Percentiles rank a stretch among this genome's conserved stretches.
phyloP scores from a whole-genome alignment of 1,140 invertebrate genomes.

The Bicyclus anynana region DNA sequence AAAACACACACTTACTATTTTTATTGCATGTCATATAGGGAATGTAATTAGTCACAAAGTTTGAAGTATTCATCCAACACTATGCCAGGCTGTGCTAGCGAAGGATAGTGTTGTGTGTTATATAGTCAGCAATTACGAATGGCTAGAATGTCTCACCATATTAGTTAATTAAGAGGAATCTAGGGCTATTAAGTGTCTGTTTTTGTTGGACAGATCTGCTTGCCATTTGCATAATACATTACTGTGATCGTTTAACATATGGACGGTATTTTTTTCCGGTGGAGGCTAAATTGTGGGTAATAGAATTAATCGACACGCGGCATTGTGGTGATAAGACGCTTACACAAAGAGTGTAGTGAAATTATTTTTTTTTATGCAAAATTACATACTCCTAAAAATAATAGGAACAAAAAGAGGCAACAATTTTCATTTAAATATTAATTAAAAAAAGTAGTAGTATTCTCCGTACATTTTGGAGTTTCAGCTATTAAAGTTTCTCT shows the following conservation, averaged over 20 bases:
- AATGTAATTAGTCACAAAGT: slow-evolving; percentile 10
- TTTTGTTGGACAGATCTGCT: slow-evolving; percentile 7
- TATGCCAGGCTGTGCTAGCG: slow-evolving; percentile 1
- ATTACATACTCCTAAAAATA: no score
- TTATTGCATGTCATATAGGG: not conserved
- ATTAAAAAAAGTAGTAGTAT: no score
- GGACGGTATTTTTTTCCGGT: not conserved
- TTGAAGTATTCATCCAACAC: not conserved
- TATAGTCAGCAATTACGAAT: slow-evolving; percentile 46
- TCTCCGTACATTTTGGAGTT: no score
- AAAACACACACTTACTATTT: not conserved
- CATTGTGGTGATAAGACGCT: no score
- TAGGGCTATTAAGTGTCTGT: slow-evolving; percentile 1
- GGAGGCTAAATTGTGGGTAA: not conserved
- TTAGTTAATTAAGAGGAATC: slow-evolving; percentile 19
- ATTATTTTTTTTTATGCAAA: no score
- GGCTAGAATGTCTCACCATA: slow-evolving; percentile 39
- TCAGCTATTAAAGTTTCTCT: no score
- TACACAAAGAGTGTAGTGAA: no score
- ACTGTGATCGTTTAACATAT: not conserved
- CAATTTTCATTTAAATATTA: no score
- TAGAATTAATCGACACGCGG: not conserved
- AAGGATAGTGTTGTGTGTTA: slow-evolving; percentile 28
- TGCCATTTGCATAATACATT: slow-evolving; percentile 7
- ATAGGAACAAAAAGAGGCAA: no score